These are phyloP conservation scores for Gallinago stenura DNA, from an alignment of 2,797 vertebrate species.

Conservation along the genomic window DNA sequence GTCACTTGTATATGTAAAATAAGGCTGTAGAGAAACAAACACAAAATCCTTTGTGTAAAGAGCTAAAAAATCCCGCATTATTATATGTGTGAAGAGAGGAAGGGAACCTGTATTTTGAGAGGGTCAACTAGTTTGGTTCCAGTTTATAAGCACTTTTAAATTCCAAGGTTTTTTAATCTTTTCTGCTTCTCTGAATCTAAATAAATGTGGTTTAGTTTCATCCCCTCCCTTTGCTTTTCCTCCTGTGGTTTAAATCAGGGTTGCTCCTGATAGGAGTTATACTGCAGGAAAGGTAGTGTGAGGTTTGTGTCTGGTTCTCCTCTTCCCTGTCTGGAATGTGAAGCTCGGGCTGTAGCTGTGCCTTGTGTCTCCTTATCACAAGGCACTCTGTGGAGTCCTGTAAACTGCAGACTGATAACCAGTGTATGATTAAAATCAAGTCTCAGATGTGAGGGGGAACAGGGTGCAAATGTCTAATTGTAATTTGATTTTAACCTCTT, in stretches of 20 bases:
- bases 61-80: not conserved
- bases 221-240: not conserved
- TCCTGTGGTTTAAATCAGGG: not conserved
- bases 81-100: not conserved
- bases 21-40: not conserved
- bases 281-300: not conserved
- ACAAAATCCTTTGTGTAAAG: not conserved
- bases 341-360: not conserved
- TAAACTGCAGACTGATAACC: not conserved
- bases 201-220: not conserved
- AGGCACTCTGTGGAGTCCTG: not conserved
- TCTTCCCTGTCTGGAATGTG: conserved; percentile 10
- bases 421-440: not conserved
- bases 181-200: not conserved
- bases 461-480: not conserved
- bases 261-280: not conserved
- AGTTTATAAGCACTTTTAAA: not conserved
- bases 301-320: not conserved
- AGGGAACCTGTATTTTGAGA: not conserved
- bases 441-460: not conserved
- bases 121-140: not conserved
- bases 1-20: not conserved
- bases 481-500: not conserved
- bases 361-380: not conserved
- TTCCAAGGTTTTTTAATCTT: not conserved